Evolutionary conservation across 2,888 invertebrate genomes (phyloP).

Genomic region (Lissocephala sabroskyi): DNA sequence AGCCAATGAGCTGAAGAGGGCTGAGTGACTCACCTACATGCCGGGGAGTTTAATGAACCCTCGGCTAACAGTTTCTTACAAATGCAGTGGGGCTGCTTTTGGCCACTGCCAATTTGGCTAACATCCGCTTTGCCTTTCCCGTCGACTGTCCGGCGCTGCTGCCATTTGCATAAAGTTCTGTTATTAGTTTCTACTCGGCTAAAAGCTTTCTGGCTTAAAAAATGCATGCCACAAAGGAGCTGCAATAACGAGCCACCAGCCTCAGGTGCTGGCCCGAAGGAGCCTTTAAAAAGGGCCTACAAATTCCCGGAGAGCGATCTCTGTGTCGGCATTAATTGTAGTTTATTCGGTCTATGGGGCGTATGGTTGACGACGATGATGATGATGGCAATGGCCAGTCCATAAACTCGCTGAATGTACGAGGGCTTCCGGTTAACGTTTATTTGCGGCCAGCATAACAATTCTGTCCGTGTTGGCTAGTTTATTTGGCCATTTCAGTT

Average conservation of each 20-base stretch:
- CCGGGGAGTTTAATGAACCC: slow-evolving; percentile 51
- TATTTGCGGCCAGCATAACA: no score
- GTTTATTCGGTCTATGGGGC: no score
- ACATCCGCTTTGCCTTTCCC: slow-evolving; percentile 2
- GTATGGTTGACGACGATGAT: no score
- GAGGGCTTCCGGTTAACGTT: no score
- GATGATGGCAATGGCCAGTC: no score
- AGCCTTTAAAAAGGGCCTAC: background rate
- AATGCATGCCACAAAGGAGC: background rate
- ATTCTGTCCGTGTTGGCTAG: no score
- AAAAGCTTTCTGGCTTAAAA: slow-evolving; percentile 42
- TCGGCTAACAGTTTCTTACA: slow-evolving; percentile 6
- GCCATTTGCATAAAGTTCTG: slow-evolving; percentile 58
- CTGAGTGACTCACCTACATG: slow-evolving; percentile 23
- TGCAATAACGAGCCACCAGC: background rate
- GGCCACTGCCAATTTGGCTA: slow-evolving; percentile 30
- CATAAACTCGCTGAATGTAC: no score
- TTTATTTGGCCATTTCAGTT: no score
- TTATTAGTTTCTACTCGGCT: slow-evolving; percentile 49
- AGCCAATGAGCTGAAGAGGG: slow-evolving; percentile 39
- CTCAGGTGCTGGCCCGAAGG: background rate
- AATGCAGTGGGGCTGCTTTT: background rate
- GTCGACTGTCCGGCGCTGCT: slow-evolving; percentile 6
- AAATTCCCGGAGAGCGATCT: no score
- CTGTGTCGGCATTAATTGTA: no score